Base-by-base conservation (phyloP, 1,140 invertebrate genomes). In the Drosophila ficusphila region DNA sequence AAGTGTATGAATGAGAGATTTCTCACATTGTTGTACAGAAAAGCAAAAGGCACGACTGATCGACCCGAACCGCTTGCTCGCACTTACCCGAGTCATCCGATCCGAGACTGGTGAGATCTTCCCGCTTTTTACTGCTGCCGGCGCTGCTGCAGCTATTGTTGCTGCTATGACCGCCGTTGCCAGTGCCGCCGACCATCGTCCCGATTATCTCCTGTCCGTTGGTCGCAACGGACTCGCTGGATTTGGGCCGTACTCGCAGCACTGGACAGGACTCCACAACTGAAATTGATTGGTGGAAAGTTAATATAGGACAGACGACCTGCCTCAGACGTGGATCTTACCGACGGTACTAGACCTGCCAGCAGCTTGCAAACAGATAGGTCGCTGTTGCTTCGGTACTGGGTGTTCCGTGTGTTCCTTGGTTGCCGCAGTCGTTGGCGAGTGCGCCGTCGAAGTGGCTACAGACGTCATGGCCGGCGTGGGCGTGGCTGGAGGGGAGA, bases 51-150 rank as follows among this genome's bases (percentile, higher is more conserved):
- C 41, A 21, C 33, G 41, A 23, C 41, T 29, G 33, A 33, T 18
- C 34, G 38, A 31, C 16, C 4, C 12, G 1, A 25, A 57, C 19
- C 14, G 27, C 12, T 39, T 25, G 3, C 2, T n/a, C 12, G n/a
- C 6, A 54, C 71, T 42, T 72, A 91, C 94, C 94, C 11, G 96
- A 97, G 91, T 98, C 97, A 90, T 97, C 96, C 0, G 96, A 97
- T 11, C 96, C 96, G 6, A 96, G 91, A 78, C 95, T 95, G 21
- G 95, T 94, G 33, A 95, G 92, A 91, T 96, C 95, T 70, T 95
- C 94, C 27, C 94, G 92, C 76, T 94, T 92, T 44, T 92, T 91
- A 19, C 67, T 90, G 57, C 86, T 89, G 25, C 77, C 76, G 1
- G 64, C 72, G 33, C 73, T 70, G 52, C 78, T 89, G 60, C 72